phyloP scores from a whole-genome alignment of 2,888 invertebrate genomes.

The Autographa pulchrina region DNA sequence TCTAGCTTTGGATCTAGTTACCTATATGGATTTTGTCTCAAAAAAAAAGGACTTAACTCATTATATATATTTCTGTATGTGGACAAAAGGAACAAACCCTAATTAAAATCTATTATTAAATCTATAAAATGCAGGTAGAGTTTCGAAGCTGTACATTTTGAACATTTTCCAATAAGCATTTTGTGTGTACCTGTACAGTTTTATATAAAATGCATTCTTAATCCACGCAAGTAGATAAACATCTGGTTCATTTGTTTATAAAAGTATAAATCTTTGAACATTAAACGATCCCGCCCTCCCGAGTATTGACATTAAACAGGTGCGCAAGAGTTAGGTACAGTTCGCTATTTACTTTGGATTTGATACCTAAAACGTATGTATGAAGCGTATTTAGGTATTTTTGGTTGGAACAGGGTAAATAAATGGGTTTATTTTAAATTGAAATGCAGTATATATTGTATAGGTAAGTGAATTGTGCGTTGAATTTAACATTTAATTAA shows the following conservation, averaged over 20 bases:
- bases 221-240: slow-evolving; percentile 30
- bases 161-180: background rate
- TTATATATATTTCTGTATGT: too few species aligned
- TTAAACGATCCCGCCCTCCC: slow-evolving; percentile 44
- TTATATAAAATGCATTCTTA: slow-evolving; percentile 54
- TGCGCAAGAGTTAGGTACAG: slow-evolving; percentile 32
- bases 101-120: too few species aligned
- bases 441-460: too few species aligned
- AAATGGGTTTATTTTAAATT: background rate
- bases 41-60: too few species aligned
- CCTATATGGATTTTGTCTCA: too few species aligned
- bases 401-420: background rate
- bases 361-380: slow-evolving; percentile 5
- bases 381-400: background rate
- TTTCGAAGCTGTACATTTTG: background rate
- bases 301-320: slow-evolving; percentile 62
- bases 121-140: too few species aligned
- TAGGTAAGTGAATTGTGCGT: too few species aligned
- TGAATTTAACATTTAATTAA: too few species aligned
- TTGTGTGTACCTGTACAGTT: slow-evolving; percentile 41
- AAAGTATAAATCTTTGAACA: slow-evolving; percentile 44
- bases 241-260: slow-evolving; percentile 49
- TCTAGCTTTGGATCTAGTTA: too few species aligned
- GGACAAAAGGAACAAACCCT: too few species aligned
- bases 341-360: slow-evolving; percentile 32